Base-by-base conservation (phyloP, 2,888 invertebrate species). In the Bombylius discolor region DNA sequence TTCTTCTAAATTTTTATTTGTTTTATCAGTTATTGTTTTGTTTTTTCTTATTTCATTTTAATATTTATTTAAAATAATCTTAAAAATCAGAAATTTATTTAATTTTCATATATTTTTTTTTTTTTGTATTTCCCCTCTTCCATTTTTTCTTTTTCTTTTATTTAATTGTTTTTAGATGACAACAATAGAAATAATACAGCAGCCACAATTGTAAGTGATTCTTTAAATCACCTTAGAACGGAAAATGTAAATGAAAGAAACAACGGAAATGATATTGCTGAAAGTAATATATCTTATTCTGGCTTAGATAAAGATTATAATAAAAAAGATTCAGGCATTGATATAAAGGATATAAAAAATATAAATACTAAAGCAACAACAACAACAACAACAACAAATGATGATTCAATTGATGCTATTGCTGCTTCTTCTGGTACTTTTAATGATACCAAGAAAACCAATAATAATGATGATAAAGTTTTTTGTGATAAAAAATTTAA, bases 241-340 rank as follows among this genome's bases (percentile, higher is more conserved):
- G 60, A 60, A 60, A 45, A 53, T 56, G 49, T 36, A 58, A 58
- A 58, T 55, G 60, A 58, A 42, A 54, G 50, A 56, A 58, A 56
- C 45, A 58, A 50, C 55, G 58, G 57, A 58, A 60, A 60, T 60
- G 55, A 49, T 33, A 50, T 44, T 44, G 57, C 54, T 55, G 54
- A 58, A 49, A 58, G 57, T 52, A 58, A 57, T 56, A 53, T 46
- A 55, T 47, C 56, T 48, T 49, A 53, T 50, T 46, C 47, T 9
- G 53, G 32, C 12, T 23, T 23, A 14, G 13, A 45, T 36, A 36
- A 45, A 55, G 31, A 7, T 36, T 11, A 50, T 31, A 14, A 51
- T 1, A 23, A 23, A 23, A 23, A 23, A 23, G 23, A 23, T 2
- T 23, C 23, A 23, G 23, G 23, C 23, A 23, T 23, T 23, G 23